Evolutionary conservation across 2,113 vertebrate genomes (phyloP), one percentile per base, ranked within the genome.

Genomic region (Atherinomorus stipes): DNA sequence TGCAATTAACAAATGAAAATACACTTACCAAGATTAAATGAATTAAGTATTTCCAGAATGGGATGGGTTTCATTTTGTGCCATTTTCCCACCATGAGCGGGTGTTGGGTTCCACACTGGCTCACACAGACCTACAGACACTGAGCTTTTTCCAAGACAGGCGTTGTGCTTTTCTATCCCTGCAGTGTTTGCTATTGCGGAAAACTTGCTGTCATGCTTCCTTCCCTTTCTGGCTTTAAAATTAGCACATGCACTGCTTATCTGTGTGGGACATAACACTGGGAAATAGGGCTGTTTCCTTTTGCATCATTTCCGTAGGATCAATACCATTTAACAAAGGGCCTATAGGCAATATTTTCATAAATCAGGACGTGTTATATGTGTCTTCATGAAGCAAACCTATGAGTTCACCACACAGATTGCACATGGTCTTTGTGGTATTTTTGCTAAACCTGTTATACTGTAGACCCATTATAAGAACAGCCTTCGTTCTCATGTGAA

Each of bases 181-280:
- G 11, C 71, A 81, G 59, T 93, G 91, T 94, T 95, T 93, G 90
- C 88, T 88, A 84, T 80, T 93, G 93, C 93, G 96, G 96, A 98
- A 98, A 95, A 94, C 89, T 94, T 93, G 94, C 92, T 94, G 95
- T 96, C 95, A 94, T 79, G 50, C 94, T 99, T 98, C 97, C 97
- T 97, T 96, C 95, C 95, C 93, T 93, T 88, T 94, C 91, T 91
- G 84, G 94, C 95, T 96, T 89, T 92, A 90, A 96, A 97, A 96
- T 94, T 96, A 97, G 96, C 91, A 95, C 95, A 92, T 88, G 79
- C 89, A 64, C 87, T 73, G 84, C 96, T 98, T 99, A 99, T 99
- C 97, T 95, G 94, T 80, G 91, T 94, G 90, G 93, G 90, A 94
- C 97, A 88, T 76, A 95, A 94, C 93, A 94, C 93, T 94, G 76